Percentiles rank a stretch among this genome's conserved stretches.
Evolutionary conservation across 2,113 vertebrate genomes (phyloP).

Genomic region (zebrafish (Danio rerio)): DNA sequence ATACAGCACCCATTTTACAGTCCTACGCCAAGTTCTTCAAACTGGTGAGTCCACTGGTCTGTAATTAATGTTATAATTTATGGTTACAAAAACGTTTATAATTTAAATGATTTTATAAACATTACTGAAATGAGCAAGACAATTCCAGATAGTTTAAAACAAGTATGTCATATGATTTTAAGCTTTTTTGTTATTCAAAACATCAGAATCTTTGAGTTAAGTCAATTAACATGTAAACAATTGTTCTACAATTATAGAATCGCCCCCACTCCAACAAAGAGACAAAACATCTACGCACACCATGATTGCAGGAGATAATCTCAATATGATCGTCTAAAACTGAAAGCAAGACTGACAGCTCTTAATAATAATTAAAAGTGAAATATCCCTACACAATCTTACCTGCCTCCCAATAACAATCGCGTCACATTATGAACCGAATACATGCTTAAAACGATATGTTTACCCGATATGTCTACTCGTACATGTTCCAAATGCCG

Average conservation of each 20-base stretch:
- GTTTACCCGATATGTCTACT: background rate
- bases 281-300: background rate
- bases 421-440: background rate
- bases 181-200: background rate
- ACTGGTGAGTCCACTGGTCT: background rate
- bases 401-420: constrained; percentile 8
- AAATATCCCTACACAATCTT: background rate
- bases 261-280: background rate
- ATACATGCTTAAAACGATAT: background rate
- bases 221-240: background rate
- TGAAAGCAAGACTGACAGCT: background rate
- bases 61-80: background rate
- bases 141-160: background rate
- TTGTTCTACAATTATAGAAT: no score
- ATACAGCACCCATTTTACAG: background rate
- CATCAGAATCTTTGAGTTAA: background rate
- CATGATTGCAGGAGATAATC: background rate
- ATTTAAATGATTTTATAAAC: background rate
- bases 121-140: no score
- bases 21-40: background rate
- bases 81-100: background rate
- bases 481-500: background rate
- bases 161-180: background rate
- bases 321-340: background rate
- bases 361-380: background rate